Evolutionary conservation across 2,888 invertebrate genomes (phyloP), one percentile per base, ranked within the genome.

Genomic region (Morpho achilles): DNA sequence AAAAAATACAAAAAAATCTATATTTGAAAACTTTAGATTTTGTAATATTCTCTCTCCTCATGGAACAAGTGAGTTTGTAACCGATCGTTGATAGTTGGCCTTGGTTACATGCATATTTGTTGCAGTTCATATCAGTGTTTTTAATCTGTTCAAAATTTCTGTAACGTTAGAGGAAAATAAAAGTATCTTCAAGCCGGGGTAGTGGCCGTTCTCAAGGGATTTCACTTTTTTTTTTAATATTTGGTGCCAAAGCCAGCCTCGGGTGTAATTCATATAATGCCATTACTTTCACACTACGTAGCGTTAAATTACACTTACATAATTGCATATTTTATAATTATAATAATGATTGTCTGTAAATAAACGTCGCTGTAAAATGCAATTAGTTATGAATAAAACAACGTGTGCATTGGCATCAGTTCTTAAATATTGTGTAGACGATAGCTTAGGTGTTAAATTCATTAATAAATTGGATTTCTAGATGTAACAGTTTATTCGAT

Each of bases 51-150:
- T 80, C 85, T 85, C 84, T 67, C 68, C 74, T 79, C 75, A 69
- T 72, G 68, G 59, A 67, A 79, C 87, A 89, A 88, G 79, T 84
- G 68, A 68, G 87, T 78, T 77, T 88, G 88, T 86, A 87, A 87
- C 87, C 77, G 87, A 90, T 83, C 65, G 78, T 82, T 59, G 53
- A 51, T 7, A 45, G 44, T 43, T 64, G 71, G 82, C 82, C 87
- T 90, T 84, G 87, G 88, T 88, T 90, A 88, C 88, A 86, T 77
- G 87, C 88, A 79, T 76, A 82, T 84, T 87, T 86, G 88, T 87
- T 68, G 76, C 68, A 74, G 67, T 76, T 76, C 74, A 77, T 80
- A 75, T 79, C 78, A 79, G 71, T 73, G 60, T 71, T 75, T 80
- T 70, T 71, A 80, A 70, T 69, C 68, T 79, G 70, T 70, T 76